Conservation (phyloP, 1,140 invertebrate species). For the Euura saliciscinereae region DNA sequence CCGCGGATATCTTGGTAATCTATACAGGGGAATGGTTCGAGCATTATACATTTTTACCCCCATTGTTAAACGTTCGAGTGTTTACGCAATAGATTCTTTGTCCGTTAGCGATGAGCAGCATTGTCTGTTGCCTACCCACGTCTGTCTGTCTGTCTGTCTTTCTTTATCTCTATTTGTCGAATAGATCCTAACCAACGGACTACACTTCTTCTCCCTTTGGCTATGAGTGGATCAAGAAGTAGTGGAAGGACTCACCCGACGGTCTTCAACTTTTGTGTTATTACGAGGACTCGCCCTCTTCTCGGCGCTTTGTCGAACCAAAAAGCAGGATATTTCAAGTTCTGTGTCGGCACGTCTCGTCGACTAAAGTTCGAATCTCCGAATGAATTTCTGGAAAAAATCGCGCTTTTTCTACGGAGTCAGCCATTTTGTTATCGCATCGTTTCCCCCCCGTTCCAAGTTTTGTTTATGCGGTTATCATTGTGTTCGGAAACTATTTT, state of each 20-base stretch:
- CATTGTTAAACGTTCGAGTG: constrained; percentile 39
- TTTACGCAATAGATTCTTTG: constrained; percentile 62
- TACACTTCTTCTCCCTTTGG: background rate
- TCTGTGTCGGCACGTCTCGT: background rate
- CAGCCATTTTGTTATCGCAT: too few relatives aligned
- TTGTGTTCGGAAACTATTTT: background rate
- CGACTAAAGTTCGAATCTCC: background rate
- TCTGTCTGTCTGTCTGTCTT: constrained; percentile 33
- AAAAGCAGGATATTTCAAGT: background rate
- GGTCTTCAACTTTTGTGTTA: background rate
- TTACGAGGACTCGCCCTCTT: background rate
- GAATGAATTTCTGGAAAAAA: background rate
- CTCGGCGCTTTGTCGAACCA: background rate
- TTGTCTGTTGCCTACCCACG: constrained; percentile 50
- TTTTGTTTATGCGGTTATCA: too few relatives aligned
- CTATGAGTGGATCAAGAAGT: background rate
- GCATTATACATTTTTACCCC: constrained; percentile 22
- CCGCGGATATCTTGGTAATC: constrained; percentile 1
- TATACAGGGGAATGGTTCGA: background rate
- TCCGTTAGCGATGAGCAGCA: constrained; percentile 58
- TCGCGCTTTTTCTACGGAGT: too few relatives aligned
- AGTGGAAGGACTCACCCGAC: background rate
- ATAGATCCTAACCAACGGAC: constrained; percentile 44
- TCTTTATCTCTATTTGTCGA: constrained; percentile 40
- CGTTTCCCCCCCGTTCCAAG: too few relatives aligned